Conservation (phyloP, 1,140 invertebrate species). For the Mactra quadrangularis region DNA sequence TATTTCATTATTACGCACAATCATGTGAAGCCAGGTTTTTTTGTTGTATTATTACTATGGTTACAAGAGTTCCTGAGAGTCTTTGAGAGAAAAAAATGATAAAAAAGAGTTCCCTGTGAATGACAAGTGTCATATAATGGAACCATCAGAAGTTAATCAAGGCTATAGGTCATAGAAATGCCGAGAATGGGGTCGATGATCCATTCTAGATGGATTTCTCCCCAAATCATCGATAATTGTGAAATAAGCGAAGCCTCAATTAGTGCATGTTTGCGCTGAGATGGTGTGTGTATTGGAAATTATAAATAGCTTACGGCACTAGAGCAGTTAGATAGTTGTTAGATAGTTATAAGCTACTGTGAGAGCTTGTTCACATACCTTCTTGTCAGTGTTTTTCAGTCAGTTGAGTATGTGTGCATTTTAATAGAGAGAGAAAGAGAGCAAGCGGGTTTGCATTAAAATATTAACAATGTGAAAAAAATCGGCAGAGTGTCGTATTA, state of each 20-base stretch:
- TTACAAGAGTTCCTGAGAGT: no score
- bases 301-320: conserved; percentile 62
- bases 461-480: conserved; percentile 22
- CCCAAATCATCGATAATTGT: conserved; percentile 62
- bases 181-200: conserved; percentile 47
- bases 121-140: conserved; percentile 27
- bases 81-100: no score
- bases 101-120: conserved; percentile 15
- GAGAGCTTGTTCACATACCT: conserved; percentile 47
- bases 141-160: conserved; percentile 52
- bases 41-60: no score
- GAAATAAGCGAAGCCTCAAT: conserved; percentile 60
- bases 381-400: no score
- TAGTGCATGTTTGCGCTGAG: conserved; percentile 46
- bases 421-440: conserved; percentile 2
- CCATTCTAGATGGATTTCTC: conserved; percentile 49
- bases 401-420: conserved; percentile 29
- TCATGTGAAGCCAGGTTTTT: no score
- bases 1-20: no score
- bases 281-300: conserved; percentile 62
- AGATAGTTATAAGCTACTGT: conserved; percentile 52
- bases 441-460: no score
- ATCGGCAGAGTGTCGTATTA: conserved; percentile 45
- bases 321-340: conserved; percentile 51
- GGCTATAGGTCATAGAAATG: conserved; percentile 34